Conservation (phyloP, 2,113 vertebrate genomes). For the Zootoca vivipara region DNA sequence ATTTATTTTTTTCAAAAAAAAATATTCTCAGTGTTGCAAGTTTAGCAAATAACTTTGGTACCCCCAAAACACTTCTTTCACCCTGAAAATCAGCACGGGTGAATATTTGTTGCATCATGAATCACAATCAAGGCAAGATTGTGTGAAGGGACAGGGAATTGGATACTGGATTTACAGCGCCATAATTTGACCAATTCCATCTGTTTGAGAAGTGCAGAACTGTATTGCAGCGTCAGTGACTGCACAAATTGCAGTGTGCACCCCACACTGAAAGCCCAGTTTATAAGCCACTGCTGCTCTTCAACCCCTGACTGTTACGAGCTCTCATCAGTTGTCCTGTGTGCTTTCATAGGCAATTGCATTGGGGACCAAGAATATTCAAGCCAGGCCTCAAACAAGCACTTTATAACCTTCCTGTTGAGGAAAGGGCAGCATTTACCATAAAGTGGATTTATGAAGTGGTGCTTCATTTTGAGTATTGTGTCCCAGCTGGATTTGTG, state of each 20-base stretch:
- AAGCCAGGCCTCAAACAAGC: neutral
- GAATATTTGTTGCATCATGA: neutral
- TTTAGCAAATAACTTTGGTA: neutral
- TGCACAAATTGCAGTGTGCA: neutral
- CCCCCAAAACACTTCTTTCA: neutral
- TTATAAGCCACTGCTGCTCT: neutral
- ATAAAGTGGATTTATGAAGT: neutral
- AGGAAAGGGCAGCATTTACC: neutral
- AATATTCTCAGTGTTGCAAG: neutral
- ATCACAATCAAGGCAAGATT: neutral
- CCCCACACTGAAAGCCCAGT: neutral
- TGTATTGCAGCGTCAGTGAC: neutral
- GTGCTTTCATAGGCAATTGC: neutral
- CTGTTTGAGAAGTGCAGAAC: neutral
- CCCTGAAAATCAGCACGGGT: neutral
- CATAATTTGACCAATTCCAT: neutral
- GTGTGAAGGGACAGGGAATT: neutral
- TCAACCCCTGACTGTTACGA: neutral
- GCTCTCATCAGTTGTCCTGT: neutral
- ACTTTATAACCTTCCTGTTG: neutral
- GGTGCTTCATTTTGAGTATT: neutral
- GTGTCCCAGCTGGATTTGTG: neutral
- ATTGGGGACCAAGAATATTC: neutral
- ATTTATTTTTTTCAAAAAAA: neutral
- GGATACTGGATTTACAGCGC: neutral